Conservation (phyloP, 1,140 invertebrate species). For the Drosophila obscura region DNA sequence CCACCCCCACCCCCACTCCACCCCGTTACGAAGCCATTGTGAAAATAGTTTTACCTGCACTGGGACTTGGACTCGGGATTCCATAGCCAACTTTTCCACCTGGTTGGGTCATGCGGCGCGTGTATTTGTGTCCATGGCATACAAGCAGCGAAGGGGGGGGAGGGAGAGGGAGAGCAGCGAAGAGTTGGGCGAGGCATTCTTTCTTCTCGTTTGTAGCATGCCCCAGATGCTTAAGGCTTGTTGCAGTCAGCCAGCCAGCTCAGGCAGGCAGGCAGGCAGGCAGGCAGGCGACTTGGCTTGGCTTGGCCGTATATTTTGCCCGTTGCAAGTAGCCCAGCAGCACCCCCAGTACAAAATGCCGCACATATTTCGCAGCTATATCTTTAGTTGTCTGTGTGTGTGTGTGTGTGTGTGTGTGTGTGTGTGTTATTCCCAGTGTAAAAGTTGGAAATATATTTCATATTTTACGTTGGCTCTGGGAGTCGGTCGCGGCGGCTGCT, state of each 20-base stretch:
- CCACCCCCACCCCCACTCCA: not conserved
- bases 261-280: not conserved
- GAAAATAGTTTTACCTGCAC: slow-evolving; percentile 46
- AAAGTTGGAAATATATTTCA: slow-evolving; percentile 81
- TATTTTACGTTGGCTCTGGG: slow-evolving; percentile 77
- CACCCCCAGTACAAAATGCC: slow-evolving; percentile 42
- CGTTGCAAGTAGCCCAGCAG: slow-evolving; percentile 6
- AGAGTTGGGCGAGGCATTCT: slow-evolving; percentile 27
- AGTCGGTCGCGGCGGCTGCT: slow-evolving; percentile 13
- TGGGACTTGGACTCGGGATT: slow-evolving; percentile 34
- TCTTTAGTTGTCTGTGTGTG: too few relatives aligned
- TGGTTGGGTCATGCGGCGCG: slow-evolving; percentile 45
- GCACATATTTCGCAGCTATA: slow-evolving; percentile 59
- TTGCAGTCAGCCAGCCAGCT: slow-evolving; percentile 29
- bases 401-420: too few relatives aligned
- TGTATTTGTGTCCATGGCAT: slow-evolving; percentile 75
- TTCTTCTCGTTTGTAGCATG: slow-evolving; percentile 52
- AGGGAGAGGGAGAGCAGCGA: not conserved
- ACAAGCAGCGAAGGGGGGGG: too few relatives aligned
- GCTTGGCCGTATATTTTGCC: slow-evolving; percentile 65
- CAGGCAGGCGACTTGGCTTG: slow-evolving; percentile 3
- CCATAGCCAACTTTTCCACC: slow-evolving; percentile 39
- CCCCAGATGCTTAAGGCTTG: slow-evolving; percentile 60
- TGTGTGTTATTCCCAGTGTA: slow-evolving; percentile 45
- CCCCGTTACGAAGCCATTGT: not conserved